Evolutionary conservation across 2,888 invertebrate genomes (phyloP), one percentile per base, ranked within the genome.

Genomic region (Ganaspis brasiliensis): DNA sequence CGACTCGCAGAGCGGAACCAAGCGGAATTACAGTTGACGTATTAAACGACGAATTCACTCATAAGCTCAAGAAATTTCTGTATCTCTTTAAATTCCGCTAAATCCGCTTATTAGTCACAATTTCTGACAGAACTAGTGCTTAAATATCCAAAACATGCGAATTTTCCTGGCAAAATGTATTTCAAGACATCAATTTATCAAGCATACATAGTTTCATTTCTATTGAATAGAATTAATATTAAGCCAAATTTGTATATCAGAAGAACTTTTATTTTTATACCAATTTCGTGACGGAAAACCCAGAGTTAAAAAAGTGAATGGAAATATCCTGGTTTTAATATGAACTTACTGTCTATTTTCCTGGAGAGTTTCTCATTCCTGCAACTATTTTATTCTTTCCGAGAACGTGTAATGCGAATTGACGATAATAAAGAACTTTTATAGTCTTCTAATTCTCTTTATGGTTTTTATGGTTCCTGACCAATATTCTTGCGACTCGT

Each of bases 11-110:
- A 63, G 63, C 63, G 63, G 63, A 63, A 63, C 63, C 14, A 40
- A 67, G 24, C 67, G 67, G 67, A 67, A 67, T 67, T 67, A 67
- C 67, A 67, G n/a, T 45, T 40, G 40, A 40, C 40, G 67, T 67
- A 67, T 40, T 40, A 67, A 67, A 67, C n/a, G 45, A 67, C 67
- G 40, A 67, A 45, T 45, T 67, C 67, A 45, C 24, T 63, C 21
- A 21, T 45, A 21, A 12, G 2, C 35, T 40, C 63, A 67, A 67
- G 67, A 45, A 67, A 52, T 52, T 52, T 19, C 31, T 31, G 2
- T 31, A n/a, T 26, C 8, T 31, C 26, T 67, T 14, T 6, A 45
- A 24, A 14, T 45, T 67, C 24, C 24, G 14, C 24, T 45, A 45
- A 37, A 37, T 37, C 21, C 61, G 8, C 61, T 37, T 12, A 19